These are phyloP conservation scores for Andricus curvator DNA, from an alignment of 2,888 invertebrate genomes.

Conservation along the genomic window DNA sequence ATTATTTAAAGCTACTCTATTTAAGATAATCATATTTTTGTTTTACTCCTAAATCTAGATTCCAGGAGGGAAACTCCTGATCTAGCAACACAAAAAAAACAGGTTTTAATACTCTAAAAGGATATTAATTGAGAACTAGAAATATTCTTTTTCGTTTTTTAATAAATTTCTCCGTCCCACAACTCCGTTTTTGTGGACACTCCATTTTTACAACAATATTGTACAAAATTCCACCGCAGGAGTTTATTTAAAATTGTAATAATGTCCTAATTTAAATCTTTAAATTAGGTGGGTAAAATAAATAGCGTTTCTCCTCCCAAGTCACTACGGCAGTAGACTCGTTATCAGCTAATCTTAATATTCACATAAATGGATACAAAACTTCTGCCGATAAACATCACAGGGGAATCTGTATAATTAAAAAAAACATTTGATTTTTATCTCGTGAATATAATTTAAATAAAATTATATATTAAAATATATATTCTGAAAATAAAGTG, in stretches of 20 bases:
- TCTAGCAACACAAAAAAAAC: too few species aligned
- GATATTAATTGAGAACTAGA: background rate
- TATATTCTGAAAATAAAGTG: background rate
- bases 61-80: too few species aligned
- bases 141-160: conserved; percentile 9
- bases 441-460: background rate
- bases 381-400: background rate
- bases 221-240: conserved; percentile 29
- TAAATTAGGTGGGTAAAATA: conserved; percentile 23
- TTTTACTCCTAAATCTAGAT: too few species aligned
- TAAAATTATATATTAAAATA: background rate
- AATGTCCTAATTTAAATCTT: conserved; percentile 16
- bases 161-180: conserved; percentile 27
- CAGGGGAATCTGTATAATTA: background rate
- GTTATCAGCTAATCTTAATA: conserved; percentile 8
- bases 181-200: background rate
- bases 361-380: conserved; percentile 27
- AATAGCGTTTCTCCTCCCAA: conserved; percentile 24
- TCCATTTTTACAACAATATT: conserved; percentile 34
- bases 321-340: conserved; percentile 19
- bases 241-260: conserved; percentile 21
- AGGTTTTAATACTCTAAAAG: background rate
- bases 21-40: too few species aligned
- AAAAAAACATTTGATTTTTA: background rate
- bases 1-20: too few species aligned